These are phyloP conservation scores for Morbakka virulenta DNA, from an alignment of 30 jellyfish, hydroid and myxozoan genomes.

Conservation along the genomic window DNA sequence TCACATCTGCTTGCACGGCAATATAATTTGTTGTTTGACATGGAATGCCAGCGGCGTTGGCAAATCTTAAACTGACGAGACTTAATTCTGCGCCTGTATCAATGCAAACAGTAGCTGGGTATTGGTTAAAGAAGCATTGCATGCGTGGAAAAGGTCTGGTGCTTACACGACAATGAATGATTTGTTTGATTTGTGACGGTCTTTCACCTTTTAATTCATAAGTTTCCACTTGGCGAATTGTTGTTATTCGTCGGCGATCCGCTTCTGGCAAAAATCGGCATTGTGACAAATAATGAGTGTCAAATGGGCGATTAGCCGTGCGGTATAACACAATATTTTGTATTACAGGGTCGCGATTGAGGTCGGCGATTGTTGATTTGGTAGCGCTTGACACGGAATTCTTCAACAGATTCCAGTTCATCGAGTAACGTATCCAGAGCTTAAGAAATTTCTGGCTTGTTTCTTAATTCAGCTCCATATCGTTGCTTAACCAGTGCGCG, in stretches of 20 bases:
- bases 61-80: background rate
- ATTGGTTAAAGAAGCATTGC: background rate
- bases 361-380: background rate
- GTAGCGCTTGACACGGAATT: background rate
- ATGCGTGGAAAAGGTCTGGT: background rate
- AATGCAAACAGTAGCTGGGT: background rate
- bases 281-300: background rate
- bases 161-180: background rate
- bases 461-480: background rate
- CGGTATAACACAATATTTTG: background rate
- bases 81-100: background rate
- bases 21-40: background rate
- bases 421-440: background rate
- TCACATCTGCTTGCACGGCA: background rate
- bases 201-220: background rate
- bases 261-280: background rate
- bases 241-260: background rate
- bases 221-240: background rate
- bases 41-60: background rate
- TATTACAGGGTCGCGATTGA: background rate
- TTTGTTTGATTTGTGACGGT: background rate
- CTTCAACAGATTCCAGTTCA: background rate
- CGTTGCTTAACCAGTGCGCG: slow-evolving; percentile 39
- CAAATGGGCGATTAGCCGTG: background rate
- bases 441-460: background rate